Evolutionary conservation across 2,797 vertebrate species (phyloP), one percentile per base, ranked within the genome.

Genomic region (Micropoecilia bifurca): DNA sequence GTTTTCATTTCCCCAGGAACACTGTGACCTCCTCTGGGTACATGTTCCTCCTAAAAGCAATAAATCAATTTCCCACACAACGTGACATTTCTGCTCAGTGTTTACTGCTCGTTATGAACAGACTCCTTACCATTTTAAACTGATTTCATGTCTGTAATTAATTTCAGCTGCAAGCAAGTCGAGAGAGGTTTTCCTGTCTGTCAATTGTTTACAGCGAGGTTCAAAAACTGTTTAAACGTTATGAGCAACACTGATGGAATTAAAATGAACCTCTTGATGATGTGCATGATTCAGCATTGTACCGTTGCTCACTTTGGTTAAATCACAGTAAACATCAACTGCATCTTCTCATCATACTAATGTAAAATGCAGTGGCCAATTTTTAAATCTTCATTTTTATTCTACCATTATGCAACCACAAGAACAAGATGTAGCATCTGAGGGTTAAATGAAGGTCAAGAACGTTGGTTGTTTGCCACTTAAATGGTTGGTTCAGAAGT

Each of bases 41-140:
- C 91, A 85, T 73, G 82, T 88, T 91, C 78, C 82, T 79, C 76
- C 84, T 88, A 89, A 92, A 92, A 87, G 93, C 90, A 92, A 94
- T 95, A 94, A 95, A 95, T 96, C 95, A 94, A 90, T 95, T 93
- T 89, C 86, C 81, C 76, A 81, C 92, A 83, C 80, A 63, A 79
- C 81, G 85, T 93, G 93, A 93, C 94, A 95, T 95, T 96, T 95
- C 88, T 83, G 63, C 76, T 81, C 89, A 77, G 83, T 90, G 88
- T 91, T 91, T 92, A 90, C 89, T 84, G 79, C 87, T 93, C 48
- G 91, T 90, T 94, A 93, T 87, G 91, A 94, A 95, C 90, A 91
- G 74, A n/a, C 74, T 86, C 90, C 75, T 90, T 95, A 95, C 94
- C 93, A 95, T 96, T 95, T 95, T 89, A 91, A 93, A 88, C 82